Evolutionary conservation across 2,113 vertebrate species (phyloP), one percentile per base, ranked within the genome.

Genomic region (Semnornis frantzii): DNA sequence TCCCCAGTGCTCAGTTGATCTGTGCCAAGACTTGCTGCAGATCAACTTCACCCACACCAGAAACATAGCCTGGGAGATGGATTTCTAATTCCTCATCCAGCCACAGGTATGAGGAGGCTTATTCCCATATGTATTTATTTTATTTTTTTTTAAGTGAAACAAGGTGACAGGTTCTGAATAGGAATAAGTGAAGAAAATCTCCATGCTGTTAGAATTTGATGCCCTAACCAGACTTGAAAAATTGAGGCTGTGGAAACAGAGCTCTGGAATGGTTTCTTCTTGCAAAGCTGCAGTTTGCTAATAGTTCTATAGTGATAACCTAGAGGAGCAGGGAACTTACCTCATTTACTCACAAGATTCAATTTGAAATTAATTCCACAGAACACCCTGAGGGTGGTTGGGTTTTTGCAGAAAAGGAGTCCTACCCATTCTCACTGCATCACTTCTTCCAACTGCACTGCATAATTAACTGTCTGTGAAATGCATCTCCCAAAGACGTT

Each of bases 401-500:
- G 34, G 85, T 87, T 93, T 97, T 95, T 95, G 9, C 44, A 79
- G 72, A 87, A 82, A 92, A 87, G 70, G 46, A 94, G 11, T 37
- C 88, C 86, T 72, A 75, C 59, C 55, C 59, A 62, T 94, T 96
- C 57, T 94, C 63, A 66, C 42, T 82, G 69, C 85, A 96, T 95
- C 85, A 91, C 66, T 83, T 97, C 95, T 94, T 93, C 88, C 96
- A 93, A 95, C 5, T 81, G 52, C 86, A 83, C 83, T 93, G 59
- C 65, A 93, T 94, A 97, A 95, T 96, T 97, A 98, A 97, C 87
- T 95, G 88, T 69, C 94, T 55, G 1, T 96, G 94, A 98, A 97
- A 98, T 93, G 58, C 55, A 93, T 85, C 73, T 97, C 50, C 44
- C 52, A 15, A 71, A 93, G 89, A 87, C 78, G n/a, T 92, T 96